A percentile compares a stretch with the other conserved stretches of the same genome.
phyloP scores from a whole-genome alignment of 1,140 invertebrate species.

The Gonatopus flavifemur region DNA sequence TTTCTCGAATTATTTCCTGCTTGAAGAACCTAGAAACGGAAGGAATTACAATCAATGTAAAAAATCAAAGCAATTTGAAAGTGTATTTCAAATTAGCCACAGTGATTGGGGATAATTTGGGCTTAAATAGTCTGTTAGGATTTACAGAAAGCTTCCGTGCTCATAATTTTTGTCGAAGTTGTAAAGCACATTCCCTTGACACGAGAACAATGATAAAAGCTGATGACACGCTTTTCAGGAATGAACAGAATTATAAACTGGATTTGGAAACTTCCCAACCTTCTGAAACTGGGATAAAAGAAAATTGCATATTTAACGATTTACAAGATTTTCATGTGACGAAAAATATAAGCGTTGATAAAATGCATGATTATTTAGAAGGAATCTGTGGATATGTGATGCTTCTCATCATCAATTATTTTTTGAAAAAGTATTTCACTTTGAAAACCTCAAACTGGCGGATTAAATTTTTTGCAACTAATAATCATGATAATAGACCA shows the following conservation, averaged over 20 bases:
- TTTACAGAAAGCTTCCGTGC: background rate
- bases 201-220: background rate
- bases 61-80: background rate
- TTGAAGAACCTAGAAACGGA: background rate
- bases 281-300: background rate
- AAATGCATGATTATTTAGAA: slow-evolving; percentile 25
- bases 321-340: slow-evolving; percentile 19
- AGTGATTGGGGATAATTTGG: background rate
- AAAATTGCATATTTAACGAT: slow-evolving; percentile 16
- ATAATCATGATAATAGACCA: slow-evolving; percentile 14
- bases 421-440: slow-evolving; percentile 14
- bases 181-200: background rate
- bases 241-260: background rate
- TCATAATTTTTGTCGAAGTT: background rate
- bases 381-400: slow-evolving; percentile 20
- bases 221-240: background rate
- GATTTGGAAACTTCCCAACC: background rate
- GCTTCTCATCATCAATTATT: slow-evolving; percentile 6
- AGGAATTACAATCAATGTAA: background rate
- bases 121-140: background rate
- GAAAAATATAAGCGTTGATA: slow-evolving; percentile 20
- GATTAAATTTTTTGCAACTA: slow-evolving; percentile 9
- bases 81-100: background rate
- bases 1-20: background rate
- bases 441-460: slow-evolving; percentile 14